phyloP scores from a whole-genome alignment of 1,140 invertebrate genomes.

The Heliconius eleuchia region DNA sequence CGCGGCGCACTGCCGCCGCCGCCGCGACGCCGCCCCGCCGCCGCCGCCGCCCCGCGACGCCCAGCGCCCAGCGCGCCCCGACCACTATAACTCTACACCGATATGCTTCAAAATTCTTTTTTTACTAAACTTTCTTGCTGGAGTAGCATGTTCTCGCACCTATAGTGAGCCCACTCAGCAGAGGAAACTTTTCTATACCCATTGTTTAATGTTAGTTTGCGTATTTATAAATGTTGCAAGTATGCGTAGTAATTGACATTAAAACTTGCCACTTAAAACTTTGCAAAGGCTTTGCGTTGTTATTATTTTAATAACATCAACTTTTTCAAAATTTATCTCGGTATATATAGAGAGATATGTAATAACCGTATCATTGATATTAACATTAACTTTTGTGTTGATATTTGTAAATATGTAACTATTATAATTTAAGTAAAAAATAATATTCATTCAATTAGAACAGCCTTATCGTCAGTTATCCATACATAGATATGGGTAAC shows the following conservation, averaged over 20 bases:
- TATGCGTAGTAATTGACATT: neutral
- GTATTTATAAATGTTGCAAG: constrained; percentile 18
- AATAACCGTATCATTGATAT: neutral
- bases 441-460: neutral
- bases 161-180: constrained; percentile 36
- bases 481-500: neutral
- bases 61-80: constrained; percentile 7
- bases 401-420: neutral
- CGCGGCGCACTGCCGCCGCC: constrained; percentile 72
- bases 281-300: neutral
- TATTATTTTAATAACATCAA: neutral
- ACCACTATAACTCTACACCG: neutral
- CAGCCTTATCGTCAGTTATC: neutral
- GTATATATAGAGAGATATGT: neutral
- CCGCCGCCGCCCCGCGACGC: constrained; percentile 51
- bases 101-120: constrained; percentile 67
- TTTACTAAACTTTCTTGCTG: constrained; percentile 57
- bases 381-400: too few relatives aligned
- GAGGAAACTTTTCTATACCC: constrained; percentile 37
- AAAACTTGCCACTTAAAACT: neutral
- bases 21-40: constrained; percentile 65
- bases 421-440: neutral
- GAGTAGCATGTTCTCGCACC: constrained; percentile 55
- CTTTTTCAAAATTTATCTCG: too few relatives aligned
- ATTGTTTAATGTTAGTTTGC: constrained; percentile 31